These are phyloP conservation scores for Malthinus flaveolus DNA, from an alignment of 2,888 invertebrate species.

Conservation along the genomic window DNA sequence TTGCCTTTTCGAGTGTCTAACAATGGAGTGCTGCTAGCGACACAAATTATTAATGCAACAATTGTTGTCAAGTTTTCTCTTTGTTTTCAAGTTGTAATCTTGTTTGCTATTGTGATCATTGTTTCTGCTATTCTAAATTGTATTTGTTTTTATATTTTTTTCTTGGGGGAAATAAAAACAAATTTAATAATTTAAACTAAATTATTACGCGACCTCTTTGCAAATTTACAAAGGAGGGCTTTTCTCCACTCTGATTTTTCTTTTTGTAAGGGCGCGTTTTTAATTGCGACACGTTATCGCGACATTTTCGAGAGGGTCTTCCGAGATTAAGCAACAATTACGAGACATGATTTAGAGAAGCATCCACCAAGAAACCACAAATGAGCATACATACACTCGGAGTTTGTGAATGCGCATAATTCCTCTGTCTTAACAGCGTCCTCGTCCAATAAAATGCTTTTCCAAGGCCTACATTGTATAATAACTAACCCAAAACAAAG, in stretches of 20 bases:
- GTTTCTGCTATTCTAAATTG: conserved; percentile 8
- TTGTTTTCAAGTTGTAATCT: conserved; percentile 17
- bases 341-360: conserved; percentile 26
- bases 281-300: not conserved
- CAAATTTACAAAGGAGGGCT: not conserved
- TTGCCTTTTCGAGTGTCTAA: conserved; percentile 21
- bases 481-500: conserved; percentile 39
- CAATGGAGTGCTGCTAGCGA: conserved; percentile 18
- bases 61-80: conserved; percentile 19
- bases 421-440: conserved; percentile 36
- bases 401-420: conserved; percentile 39
- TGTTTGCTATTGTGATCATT: conserved; percentile 12
- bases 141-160: not conserved
- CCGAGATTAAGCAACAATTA: conserved; percentile 26
- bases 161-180: too few relatives aligned
- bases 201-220: not conserved
- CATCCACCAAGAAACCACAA: conserved; percentile 31
- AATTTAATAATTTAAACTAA: too few relatives aligned
- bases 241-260: not conserved
- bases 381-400: conserved; percentile 34
- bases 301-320: conserved; percentile 9
- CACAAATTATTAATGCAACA: conserved; percentile 21
- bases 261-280: not conserved
- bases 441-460: conserved; percentile 38
- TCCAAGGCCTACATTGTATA: conserved; percentile 33